Evolutionary conservation across 2,888 invertebrate genomes (phyloP).

Genomic region (Synanthedon formicaeformis): DNA sequence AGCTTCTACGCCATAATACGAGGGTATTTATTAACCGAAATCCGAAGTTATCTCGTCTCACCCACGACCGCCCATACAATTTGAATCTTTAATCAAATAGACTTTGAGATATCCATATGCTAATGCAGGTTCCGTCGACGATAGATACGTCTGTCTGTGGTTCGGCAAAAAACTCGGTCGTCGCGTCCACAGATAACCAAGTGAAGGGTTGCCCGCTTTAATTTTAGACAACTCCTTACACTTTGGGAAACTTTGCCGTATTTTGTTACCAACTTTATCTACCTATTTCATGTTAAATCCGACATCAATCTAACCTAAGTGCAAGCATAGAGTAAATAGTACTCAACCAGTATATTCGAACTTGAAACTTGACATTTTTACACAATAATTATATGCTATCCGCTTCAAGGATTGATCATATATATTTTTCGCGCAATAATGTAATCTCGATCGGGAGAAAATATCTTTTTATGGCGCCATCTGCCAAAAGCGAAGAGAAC

Average conservation of each 20-base stretch:
- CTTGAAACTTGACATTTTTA: too few species aligned
- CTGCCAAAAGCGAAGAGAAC: too few species aligned
- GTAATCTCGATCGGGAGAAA: too few species aligned
- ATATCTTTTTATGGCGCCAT: too few species aligned
- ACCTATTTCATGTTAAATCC: not conserved
- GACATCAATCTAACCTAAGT: too few species aligned
- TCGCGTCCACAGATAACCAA: not conserved
- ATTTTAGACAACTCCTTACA: not conserved
- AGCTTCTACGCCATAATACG: too few species aligned
- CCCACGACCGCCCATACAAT: not conserved
- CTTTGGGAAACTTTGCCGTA: not conserved
- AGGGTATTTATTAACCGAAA: too few species aligned
- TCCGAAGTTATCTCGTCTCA: not conserved
- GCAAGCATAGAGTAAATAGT: too few species aligned
- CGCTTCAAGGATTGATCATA: too few species aligned
- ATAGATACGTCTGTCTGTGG: not conserved
- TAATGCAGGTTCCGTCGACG: not conserved
- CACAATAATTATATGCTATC: too few species aligned
- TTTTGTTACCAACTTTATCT: not conserved
- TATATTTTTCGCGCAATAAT: too few species aligned
- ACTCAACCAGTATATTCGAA: too few species aligned
- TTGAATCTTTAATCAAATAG: not conserved
- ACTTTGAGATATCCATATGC: not conserved
- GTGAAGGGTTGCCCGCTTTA: not conserved
- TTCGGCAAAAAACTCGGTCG: not conserved